phyloP scores from a whole-genome alignment of 2,113 vertebrate genomes.

The Fregata magnificens region DNA sequence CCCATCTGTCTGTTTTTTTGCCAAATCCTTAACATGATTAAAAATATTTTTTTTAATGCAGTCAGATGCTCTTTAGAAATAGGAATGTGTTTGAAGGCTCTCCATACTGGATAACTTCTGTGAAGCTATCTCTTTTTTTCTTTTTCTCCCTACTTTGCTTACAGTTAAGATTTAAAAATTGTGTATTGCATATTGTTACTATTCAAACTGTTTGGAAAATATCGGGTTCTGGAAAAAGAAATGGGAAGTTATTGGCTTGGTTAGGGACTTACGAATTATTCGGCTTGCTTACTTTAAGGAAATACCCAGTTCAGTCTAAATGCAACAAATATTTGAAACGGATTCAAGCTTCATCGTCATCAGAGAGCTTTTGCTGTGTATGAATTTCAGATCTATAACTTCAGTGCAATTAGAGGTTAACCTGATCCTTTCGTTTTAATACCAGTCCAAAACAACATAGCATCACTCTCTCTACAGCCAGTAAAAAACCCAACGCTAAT shows the following conservation, averaged over 20 bases:
- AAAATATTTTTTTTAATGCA: not conserved
- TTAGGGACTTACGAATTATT: conserved; percentile 20
- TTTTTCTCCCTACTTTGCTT: not conserved
- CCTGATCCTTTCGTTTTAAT: conserved; percentile 41
- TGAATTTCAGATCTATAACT: conserved; percentile 32
- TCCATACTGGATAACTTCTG: not conserved
- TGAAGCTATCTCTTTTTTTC: not conserved
- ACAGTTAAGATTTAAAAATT: not conserved
- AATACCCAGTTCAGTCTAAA: conserved; percentile 26
- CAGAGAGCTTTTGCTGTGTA: not conserved
- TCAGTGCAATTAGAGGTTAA: conserved; percentile 44
- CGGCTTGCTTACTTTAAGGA: conserved; percentile 43
- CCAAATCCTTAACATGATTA: not conserved
- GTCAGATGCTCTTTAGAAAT: conserved; percentile 20
- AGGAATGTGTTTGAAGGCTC: not conserved
- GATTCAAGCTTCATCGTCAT: conserved; percentile 24
- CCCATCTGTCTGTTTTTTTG: not conserved
- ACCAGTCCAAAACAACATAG: not conserved
- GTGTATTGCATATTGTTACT: not conserved
- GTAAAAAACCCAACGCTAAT: not conserved
- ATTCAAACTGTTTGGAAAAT: not conserved
- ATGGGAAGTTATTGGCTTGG: conserved; percentile 23
- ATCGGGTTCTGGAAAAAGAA: conserved; percentile 26
- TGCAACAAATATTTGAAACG: conserved; percentile 50
- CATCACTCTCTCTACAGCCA: not conserved